Evolutionary conservation across 2,888 invertebrate genomes (phyloP), one percentile per base, ranked within the genome.

Genomic region (Napeogenes sylphis): DNA sequence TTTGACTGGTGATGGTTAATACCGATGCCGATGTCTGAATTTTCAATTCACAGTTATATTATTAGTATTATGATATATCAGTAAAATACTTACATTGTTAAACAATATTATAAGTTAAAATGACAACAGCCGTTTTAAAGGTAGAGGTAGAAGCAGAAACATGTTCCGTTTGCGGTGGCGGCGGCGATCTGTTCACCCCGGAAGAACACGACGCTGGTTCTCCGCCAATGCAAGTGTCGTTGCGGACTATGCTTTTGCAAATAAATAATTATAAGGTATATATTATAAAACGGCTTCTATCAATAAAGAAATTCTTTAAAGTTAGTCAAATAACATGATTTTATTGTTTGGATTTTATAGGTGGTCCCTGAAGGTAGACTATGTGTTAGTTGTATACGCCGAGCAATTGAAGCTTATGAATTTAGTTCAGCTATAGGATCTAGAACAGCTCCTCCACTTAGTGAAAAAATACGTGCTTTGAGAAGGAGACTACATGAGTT

Each of bases 221-320:
- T 51, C 76, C 80, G 53, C 73, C 80, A 3, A 65, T 75, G 69
- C 79, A 78, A 65, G 76, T 80, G 66, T 84, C 88, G 53, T 75
- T 90, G 51, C 76, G 87, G 30, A 77, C 87, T 42, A 85, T 88
- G 85, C 76, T 89, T 58, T 74, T 87, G 67, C 87, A 89, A 10
- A 80, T 90, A 55, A 87, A 85, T 66, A 81, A 84, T 63, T 84
- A 82, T 68, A 90, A 88, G 85, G 89, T 88, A 70, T 88, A 70
- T 47, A 38, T 42, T 46, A 35, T 45, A 21, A 6, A 55, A 32
- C 45, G 14, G 2, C 10, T 30, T 30, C 10, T 51, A 51, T 51
- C 30, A 51, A 51, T n/a, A 30, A 51, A 30, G 8, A 51, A 30
- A 30, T n/a, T 30, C 6, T 51, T 51, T 21, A 21, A 21, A 21